Evolutionary conservation across 2,888 invertebrate species (phyloP).

Genomic region (Hyppa rectilinea): DNA sequence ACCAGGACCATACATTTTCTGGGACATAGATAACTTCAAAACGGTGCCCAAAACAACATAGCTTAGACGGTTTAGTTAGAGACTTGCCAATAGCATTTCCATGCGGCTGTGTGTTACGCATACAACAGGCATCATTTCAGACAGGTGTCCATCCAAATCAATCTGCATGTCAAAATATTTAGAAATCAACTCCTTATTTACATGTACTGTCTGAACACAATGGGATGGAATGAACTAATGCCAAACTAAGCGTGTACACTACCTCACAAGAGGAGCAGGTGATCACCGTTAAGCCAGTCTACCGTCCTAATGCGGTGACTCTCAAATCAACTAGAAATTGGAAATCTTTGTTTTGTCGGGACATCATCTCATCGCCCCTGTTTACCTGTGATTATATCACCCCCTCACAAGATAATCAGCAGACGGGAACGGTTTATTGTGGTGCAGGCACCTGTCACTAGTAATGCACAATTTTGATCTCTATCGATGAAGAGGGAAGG

Average conservation of each 20-base stretch:
- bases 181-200: conserved; percentile 3
- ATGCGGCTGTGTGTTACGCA: neutral
- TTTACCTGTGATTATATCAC: conserved; percentile 55
- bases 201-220: conserved; percentile 5
- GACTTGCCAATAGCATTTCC: neutral
- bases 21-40: too few relatives aligned
- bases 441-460: conserved; percentile 55
- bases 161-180: conserved; percentile 30
- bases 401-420: conserved; percentile 52
- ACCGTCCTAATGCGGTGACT: conserved; percentile 33
- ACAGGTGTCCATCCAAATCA: conserved; percentile 19
- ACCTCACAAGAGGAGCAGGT: neutral
- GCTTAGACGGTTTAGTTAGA: neutral
- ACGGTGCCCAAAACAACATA: neutral
- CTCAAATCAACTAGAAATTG: conserved; percentile 55
- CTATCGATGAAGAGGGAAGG: conserved; percentile 41
- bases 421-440: conserved; percentile 59
- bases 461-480: conserved; percentile 58
- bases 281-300: neutral
- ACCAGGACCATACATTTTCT: too few relatives aligned
- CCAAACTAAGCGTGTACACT: conserved; percentile 18
- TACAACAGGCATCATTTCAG: conserved; percentile 2
- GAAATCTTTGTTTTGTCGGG: conserved; percentile 38
- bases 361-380: conserved; percentile 36
- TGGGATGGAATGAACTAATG: conserved; percentile 11